A percentile compares a stretch with the other conserved stretches of the same genome.
phyloP scores from a whole-genome alignment of 2,888 invertebrate species.

The Meandrusa payeni region DNA sequence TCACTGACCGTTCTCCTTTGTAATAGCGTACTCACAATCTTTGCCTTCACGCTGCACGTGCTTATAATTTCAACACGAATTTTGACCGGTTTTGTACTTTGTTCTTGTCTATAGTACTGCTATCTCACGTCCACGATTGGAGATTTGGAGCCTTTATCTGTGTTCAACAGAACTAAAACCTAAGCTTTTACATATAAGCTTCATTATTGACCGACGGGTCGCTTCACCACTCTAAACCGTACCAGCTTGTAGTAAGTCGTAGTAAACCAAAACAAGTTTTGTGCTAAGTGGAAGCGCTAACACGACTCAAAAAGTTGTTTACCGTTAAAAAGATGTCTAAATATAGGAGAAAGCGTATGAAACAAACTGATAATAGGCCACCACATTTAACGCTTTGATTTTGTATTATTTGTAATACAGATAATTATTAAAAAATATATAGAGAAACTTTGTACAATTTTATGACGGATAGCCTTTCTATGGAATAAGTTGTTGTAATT shows the following conservation, averaged over 20 bases:
- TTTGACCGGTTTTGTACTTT: slow-evolving; percentile 48
- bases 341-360: slow-evolving; percentile 39
- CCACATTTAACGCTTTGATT: no score
- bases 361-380: no score
- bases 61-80: slow-evolving; percentile 38
- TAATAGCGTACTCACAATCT: slow-evolving; percentile 8
- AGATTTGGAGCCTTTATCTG: slow-evolving; percentile 19
- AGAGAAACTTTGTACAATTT: no score
- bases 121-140: slow-evolving; percentile 38
- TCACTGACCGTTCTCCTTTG: background rate
- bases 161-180: slow-evolving; percentile 3
- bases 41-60: slow-evolving; percentile 24
- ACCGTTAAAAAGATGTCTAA: slow-evolving; percentile 59
- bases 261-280: slow-evolving; percentile 71
- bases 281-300: slow-evolving; percentile 61
- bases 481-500: no score
- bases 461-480: no score
- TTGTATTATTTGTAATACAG: no score
- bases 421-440: no score
- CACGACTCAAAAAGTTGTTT: slow-evolving; percentile 56
- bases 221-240: slow-evolving; percentile 18
- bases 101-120: slow-evolving; percentile 31
- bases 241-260: slow-evolving; percentile 60
- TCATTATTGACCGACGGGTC: background rate
- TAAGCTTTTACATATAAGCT: slow-evolving; percentile 8